phyloP scores from a whole-genome alignment of 1,140 invertebrate genomes.

The Heliconius congener region DNA sequence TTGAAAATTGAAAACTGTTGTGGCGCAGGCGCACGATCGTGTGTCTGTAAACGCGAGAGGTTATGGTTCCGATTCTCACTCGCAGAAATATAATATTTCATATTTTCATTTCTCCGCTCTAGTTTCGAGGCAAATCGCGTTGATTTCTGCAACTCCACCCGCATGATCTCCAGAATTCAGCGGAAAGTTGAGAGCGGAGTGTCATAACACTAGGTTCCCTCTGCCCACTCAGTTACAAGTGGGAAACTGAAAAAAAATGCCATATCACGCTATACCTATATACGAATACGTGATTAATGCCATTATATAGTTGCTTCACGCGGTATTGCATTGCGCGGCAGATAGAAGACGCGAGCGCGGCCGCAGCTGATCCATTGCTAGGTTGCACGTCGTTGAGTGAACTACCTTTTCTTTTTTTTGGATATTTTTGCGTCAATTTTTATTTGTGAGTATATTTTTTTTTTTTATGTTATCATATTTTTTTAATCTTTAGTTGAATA shows the following conservation, averaged over 20 bases:
- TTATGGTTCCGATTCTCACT: too few species aligned
- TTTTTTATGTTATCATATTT: not conserved
- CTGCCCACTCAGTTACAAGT: too few species aligned
- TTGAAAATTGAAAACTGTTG: not conserved
- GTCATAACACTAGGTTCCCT: too few species aligned
- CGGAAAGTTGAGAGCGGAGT: too few species aligned
- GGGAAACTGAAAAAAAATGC: not conserved
- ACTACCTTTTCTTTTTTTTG: slow-evolving; percentile 24
- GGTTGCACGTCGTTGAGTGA: slow-evolving; percentile 43
- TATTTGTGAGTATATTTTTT: slow-evolving; percentile 40
- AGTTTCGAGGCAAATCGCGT: too few species aligned
- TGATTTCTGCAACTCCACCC: too few species aligned
- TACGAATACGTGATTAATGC: slow-evolving; percentile 6
- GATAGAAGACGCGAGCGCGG: slow-evolving; percentile 42
- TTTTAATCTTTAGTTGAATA: not conserved
- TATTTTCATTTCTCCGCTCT: too few species aligned
- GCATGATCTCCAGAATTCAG: too few species aligned
- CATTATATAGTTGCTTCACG: slow-evolving; percentile 38
- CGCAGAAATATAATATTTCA: too few species aligned
- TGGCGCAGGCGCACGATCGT: too few species aligned
- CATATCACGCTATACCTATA: not conserved
- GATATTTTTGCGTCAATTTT: slow-evolving; percentile 29
- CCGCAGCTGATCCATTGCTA: slow-evolving; percentile 33
- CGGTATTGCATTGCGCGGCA: slow-evolving; percentile 38
- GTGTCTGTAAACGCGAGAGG: too few species aligned